Evolutionary conservation across 1,140 invertebrate genomes (phyloP), one percentile per base, ranked within the genome.

Genomic region (Aphaenogaster ashmeadi): DNA sequence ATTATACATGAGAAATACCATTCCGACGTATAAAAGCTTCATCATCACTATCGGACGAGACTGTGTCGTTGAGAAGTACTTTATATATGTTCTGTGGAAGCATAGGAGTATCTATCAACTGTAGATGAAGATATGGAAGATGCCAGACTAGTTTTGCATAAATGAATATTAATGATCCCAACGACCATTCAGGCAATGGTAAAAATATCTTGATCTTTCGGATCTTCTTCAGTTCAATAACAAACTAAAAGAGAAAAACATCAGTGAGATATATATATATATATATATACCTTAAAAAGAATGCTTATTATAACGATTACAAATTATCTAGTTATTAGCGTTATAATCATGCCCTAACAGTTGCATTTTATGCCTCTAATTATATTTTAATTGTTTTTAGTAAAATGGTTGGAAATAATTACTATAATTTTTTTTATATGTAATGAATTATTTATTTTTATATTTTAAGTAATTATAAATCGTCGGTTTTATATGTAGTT

Each of bases 11-110:
- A 89, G 41, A 33, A 92, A 47, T 54, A 56, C 52, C 50, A 62
- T 60, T 44, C 72, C 38, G 69, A 75, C 62, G 58, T 84, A 18
- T 67, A 81, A 67, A 47, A 50, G 75, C 86, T 88, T 91, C 91
- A 92, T 92, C 11, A 56, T 91, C 3, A 1, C 13, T 69, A 15
- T 64, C 0, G 9, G 6, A 71, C n/a, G 27, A 69, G 4, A 60
- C 15, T 21, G 38, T 41, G 47, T 5, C 8, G 5, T 52, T 33
- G 5, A 56, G n/a, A 56, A 54, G n/a, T 38, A 9, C 27, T 27
- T 27, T 27, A 27, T 27, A 27, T 27, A 27, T 27, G 27, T 27
- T 27, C 27, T 27, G 3, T 8, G 21, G 8, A 27, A 41, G n/a
- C 21, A 47, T 3, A 79, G 47, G 27, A 27, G 47, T 38, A 21